phyloP scores from a whole-genome alignment of 1,140 invertebrate species.

The Heliconius eleuchia region DNA sequence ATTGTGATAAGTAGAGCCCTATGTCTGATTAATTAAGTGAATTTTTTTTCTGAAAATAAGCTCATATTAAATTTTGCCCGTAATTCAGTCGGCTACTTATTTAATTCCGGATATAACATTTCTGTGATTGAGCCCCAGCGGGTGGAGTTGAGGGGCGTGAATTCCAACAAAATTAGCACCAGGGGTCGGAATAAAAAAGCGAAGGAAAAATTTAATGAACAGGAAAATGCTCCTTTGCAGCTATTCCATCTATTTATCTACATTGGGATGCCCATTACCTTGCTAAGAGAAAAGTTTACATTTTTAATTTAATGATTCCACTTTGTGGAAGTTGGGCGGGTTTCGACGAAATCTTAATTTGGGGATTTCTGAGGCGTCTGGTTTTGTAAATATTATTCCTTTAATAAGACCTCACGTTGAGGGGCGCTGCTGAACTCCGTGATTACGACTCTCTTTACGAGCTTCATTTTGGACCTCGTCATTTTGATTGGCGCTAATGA shows the following conservation, averaged over 20 bases:
- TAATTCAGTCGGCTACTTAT: constrained; percentile 80
- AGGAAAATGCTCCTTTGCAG: constrained; percentile 82
- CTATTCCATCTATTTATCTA: constrained; percentile 82
- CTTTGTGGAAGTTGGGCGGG: constrained; percentile 81
- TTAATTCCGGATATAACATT: constrained; percentile 83
- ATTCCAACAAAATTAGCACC: constrained; percentile 83
- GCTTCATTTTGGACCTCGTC: constrained; percentile 80
- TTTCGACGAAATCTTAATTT: constrained; percentile 80
- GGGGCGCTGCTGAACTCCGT: constrained; percentile 77
- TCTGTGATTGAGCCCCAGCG: constrained; percentile 81
- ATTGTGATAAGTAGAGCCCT: constrained; percentile 55
- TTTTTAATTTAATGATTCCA: constrained; percentile 83
- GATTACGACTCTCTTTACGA: constrained; percentile 78
- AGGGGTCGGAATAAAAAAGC: constrained; percentile 82
- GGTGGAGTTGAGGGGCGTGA: constrained; percentile 80
- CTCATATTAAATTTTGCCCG: constrained; percentile 75
- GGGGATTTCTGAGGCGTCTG: constrained; percentile 81
- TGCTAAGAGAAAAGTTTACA: constrained; percentile 83
- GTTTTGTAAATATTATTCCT: constrained; percentile 82
- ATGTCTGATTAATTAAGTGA: constrained; percentile 72
- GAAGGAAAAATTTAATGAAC: constrained; percentile 83
- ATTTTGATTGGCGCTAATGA: constrained; percentile 82
- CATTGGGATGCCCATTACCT: constrained; percentile 82
- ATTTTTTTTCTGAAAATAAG: constrained; percentile 69
- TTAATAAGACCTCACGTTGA: constrained; percentile 81